phyloP scores from a whole-genome alignment of 1,140 invertebrate species.

The Drosophila ohnishii region DNA sequence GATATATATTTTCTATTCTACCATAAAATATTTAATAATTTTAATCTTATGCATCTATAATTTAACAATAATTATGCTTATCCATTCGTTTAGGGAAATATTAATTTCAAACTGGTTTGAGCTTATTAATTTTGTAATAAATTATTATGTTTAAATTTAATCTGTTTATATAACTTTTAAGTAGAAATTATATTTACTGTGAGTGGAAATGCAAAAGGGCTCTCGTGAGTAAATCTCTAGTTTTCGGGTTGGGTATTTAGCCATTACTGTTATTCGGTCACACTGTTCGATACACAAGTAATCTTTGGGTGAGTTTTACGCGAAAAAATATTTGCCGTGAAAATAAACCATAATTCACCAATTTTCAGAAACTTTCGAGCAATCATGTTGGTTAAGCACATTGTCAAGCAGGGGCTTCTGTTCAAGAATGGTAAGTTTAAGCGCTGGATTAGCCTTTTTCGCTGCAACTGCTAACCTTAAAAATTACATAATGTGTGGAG shows the following conservation, averaged over 20 bases:
- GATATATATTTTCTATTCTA: too few relatives aligned
- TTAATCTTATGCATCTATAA: too few relatives aligned
- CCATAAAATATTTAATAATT: too few relatives aligned
- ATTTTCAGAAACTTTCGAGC: constrained; percentile 47
- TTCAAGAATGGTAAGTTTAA: constrained; percentile 73
- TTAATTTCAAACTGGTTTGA: too few relatives aligned
- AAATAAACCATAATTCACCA: constrained; percentile 24
- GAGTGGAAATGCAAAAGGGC: not conserved
- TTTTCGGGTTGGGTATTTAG: not conserved
- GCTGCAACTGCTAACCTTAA: constrained; percentile 68
- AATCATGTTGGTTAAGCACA: constrained; percentile 82
- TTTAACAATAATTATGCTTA: too few relatives aligned
- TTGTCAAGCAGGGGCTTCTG: constrained; percentile 78
- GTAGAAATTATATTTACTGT: not conserved
- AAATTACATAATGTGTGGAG: constrained; percentile 75
- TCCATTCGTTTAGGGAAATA: too few relatives aligned
- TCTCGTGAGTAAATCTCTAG: not conserved
- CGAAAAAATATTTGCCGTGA: constrained; percentile 27
- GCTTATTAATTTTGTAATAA: too few relatives aligned
- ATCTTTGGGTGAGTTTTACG: constrained; percentile 49
- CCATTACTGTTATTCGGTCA: constrained; percentile 1
- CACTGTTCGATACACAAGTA: constrained; percentile 43
- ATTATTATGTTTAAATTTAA: too few relatives aligned
- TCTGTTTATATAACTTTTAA: not conserved
- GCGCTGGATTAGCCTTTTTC: not conserved